These are phyloP conservation scores for Daubentonia madagascariensis DNA, from an alignment of 2,113 vertebrate species.

Conservation along the genomic window DNA sequence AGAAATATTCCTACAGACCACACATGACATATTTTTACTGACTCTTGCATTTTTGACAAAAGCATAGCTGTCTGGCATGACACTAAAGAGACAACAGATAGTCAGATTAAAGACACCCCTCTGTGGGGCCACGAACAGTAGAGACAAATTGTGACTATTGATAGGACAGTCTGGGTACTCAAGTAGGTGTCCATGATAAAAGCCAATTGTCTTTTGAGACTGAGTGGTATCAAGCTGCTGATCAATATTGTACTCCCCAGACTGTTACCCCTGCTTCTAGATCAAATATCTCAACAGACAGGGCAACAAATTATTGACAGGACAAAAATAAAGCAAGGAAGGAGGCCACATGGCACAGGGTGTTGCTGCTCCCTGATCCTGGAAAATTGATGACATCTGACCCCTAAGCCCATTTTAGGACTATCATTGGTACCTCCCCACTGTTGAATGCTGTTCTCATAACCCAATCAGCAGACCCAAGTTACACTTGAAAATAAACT, in stretches of 20 bases:
- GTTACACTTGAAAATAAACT: not conserved
- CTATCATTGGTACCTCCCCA: not conserved
- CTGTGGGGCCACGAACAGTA: not conserved
- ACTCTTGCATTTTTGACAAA: not conserved
- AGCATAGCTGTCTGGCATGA: not conserved
- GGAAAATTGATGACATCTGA: not conserved
- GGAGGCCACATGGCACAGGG: not conserved
- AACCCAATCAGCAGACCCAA: not conserved
- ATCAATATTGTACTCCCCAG: not conserved
- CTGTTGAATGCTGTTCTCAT: not conserved
- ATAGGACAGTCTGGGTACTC: not conserved
- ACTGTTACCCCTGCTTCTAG: not conserved
- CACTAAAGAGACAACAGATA: not conserved
- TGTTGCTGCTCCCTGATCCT: not conserved
- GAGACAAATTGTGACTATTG: not conserved
- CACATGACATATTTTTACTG: not conserved
- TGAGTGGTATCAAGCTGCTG: not conserved
- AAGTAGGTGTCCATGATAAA: not conserved
- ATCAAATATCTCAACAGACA: not conserved
- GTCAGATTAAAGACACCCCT: not conserved
- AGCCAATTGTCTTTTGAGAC: not conserved
- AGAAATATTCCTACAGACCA: not conserved
- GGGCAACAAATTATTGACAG: not conserved
- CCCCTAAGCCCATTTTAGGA: not conserved
- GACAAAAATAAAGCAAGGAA: not conserved